Base-by-base conservation (phyloP, 2,888 invertebrate genomes). In the Busseola fusca region DNA sequence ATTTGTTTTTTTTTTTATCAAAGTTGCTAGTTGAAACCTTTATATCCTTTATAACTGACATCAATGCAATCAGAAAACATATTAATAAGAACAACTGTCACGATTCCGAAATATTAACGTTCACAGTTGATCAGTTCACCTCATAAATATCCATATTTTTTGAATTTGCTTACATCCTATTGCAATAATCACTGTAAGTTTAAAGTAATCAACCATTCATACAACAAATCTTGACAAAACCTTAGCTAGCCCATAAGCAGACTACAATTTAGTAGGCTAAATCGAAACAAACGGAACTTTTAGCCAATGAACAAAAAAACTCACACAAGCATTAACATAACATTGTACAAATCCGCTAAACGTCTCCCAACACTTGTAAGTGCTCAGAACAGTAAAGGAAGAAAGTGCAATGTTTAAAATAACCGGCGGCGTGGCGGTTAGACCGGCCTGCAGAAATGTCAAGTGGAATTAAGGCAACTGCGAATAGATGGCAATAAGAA, bases 401-500 rank as follows among this genome's bases (percentile, higher is more conserved):
- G 69, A 71, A 81, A 80, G 76, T 69, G 68, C 62, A 57, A 72
- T 57, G 60, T 71, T 76, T 78, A 78, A 84, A 84, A 86, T 86
- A 86, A 74, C 45, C 71, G 9, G 42, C 69, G 71, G 21, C 67
- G 57, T 69, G 69, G n/a, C 67, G 45, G 71, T 67, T 60, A 60
- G 58, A 50, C 74, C 64, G 64, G 48, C 60, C 65, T 52, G 72
- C 70, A 76, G 82, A 78, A 78, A 86, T 86, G 86, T 86, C 84
- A 86, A 81, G 76, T 78, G 77, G 77, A 74, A 85, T 83, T 77
- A 77, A 79, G 65, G 58, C 63, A 62, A 25, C 68, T 69, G 62
- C 65, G 73, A 80, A 85, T 84, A 90, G 88, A 85, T 75, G 79
- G 85, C 80, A 87, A 87, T 83, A 87, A 88, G 85, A 88, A 79